These are phyloP conservation scores for Auanema sp. DNA, from an alignment of 2,888 invertebrate genomes.

Conservation along the genomic window DNA sequence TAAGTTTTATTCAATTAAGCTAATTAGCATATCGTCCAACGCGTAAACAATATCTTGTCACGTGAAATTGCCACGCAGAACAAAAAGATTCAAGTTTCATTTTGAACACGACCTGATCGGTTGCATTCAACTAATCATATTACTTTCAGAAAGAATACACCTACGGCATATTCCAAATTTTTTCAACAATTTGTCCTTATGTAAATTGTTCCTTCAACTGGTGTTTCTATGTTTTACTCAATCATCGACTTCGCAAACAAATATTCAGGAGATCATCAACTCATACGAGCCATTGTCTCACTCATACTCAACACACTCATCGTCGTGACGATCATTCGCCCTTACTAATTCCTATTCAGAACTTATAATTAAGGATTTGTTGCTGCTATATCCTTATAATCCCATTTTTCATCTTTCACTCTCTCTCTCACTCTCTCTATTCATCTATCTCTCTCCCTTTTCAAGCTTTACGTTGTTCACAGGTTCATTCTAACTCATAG, in stretches of 20 bases:
- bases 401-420: no score
- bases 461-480: no score
- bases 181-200: conserved; percentile 25
- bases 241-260: conserved; percentile 27
- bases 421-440: no score
- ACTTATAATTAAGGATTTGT: no score
- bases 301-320: conserved; percentile 2
- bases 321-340: conserved; percentile 11
- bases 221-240: conserved; percentile 35
- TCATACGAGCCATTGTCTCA: conserved; percentile 8
- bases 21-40: not conserved
- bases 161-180: conserved; percentile 15
- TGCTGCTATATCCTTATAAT: no score
- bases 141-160: conserved; percentile 10
- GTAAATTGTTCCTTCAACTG: conserved; percentile 32
- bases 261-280: conserved; percentile 29
- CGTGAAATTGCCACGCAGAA: not conserved
- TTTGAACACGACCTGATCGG: not conserved
- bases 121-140: not conserved
- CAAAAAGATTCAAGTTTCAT: not conserved
- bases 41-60: not conserved
- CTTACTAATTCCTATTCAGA: conserved; percentile 1
- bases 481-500: no score
- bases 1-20: conserved; percentile 4
- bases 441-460: no score